phyloP scores from a whole-genome alignment of 2,797 vertebrate species.

The Moxostoma hubbsi region DNA sequence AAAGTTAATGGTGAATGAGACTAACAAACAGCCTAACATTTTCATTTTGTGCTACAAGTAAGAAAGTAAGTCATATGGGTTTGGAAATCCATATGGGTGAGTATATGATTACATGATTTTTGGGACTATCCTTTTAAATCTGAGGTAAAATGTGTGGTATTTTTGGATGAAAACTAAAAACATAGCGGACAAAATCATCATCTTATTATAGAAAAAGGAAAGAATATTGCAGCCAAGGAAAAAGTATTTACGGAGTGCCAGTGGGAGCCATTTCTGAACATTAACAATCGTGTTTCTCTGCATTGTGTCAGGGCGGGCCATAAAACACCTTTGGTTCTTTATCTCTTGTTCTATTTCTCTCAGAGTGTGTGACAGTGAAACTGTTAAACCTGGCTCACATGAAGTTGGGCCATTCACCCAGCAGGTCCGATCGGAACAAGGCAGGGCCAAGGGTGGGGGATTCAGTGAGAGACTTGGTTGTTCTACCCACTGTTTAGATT shows the following conservation, averaged over 20 bases:
- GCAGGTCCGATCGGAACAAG: conserved; percentile 50
- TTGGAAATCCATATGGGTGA: no score
- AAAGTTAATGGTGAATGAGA: no score
- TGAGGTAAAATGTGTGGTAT: no score
- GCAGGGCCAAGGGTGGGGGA: conserved; percentile 60
- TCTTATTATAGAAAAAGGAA: background rate
- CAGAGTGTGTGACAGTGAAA: conserved; percentile 51
- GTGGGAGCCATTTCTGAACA: conserved; percentile 18
- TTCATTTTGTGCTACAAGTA: no score
- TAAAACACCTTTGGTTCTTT: conserved; percentile 72
- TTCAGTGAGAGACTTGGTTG: conserved; percentile 74
- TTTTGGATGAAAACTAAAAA: background rate
- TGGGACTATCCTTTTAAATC: no score
- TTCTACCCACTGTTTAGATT: conserved; percentile 77
- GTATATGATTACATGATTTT: no score
- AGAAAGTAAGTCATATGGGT: no score
- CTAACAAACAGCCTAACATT: no score
- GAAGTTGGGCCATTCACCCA: conserved; percentile 76
- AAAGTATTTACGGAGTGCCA: background rate
- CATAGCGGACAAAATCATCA: background rate
- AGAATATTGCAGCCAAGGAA: background rate
- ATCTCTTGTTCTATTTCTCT: conserved; percentile 71
- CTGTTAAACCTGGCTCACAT: conserved; percentile 69
- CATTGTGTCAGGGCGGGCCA: conserved; percentile 65
- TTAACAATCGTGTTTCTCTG: conserved; percentile 54